Evolutionary conservation across 2,888 invertebrate genomes (phyloP).

Genomic region (Chrysodeixis includens): DNA sequence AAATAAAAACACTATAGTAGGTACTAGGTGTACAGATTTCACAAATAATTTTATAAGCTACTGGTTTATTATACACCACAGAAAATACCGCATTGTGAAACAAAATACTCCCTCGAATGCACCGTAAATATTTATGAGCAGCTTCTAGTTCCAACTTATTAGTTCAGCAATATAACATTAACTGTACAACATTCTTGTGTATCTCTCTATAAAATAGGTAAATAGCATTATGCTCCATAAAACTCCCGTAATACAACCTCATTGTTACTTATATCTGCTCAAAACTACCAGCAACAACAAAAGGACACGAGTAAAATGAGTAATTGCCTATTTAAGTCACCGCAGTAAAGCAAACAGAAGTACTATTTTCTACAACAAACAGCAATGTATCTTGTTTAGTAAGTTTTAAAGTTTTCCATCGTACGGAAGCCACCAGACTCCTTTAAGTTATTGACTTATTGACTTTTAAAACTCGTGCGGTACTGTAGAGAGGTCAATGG

Average conservation of each 20-base stretch:
- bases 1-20: too few relatives aligned
- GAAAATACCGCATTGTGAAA: not conserved
- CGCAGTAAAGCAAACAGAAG: conserved; percentile 31
- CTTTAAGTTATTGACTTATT: conserved; percentile 68
- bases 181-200: not conserved
- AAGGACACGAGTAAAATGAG: conserved; percentile 50
- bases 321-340: conserved; percentile 56
- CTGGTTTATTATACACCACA: not conserved
- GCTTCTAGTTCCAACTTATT: not conserved
- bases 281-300: conserved; percentile 28
- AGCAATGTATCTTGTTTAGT: conserved; percentile 73
- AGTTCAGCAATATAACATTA: conserved; percentile 3
- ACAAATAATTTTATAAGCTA: not conserved
- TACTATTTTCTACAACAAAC: conserved; percentile 55
- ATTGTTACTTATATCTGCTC: conserved; percentile 14
- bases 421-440: conserved; percentile 46
- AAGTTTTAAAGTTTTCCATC: conserved; percentile 67
- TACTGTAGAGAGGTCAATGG: conserved; percentile 34
- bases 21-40: too few relatives aligned
- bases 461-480: conserved; percentile 62
- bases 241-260: conserved; percentile 27
- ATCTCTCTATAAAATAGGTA: conserved; percentile 23
- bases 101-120: not conserved
- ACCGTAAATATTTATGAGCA: conserved; percentile 7
- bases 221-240: conserved; percentile 34